phyloP scores from a whole-genome alignment of 2,113 vertebrate species.

The Campylomormyrus numenius region DNA sequence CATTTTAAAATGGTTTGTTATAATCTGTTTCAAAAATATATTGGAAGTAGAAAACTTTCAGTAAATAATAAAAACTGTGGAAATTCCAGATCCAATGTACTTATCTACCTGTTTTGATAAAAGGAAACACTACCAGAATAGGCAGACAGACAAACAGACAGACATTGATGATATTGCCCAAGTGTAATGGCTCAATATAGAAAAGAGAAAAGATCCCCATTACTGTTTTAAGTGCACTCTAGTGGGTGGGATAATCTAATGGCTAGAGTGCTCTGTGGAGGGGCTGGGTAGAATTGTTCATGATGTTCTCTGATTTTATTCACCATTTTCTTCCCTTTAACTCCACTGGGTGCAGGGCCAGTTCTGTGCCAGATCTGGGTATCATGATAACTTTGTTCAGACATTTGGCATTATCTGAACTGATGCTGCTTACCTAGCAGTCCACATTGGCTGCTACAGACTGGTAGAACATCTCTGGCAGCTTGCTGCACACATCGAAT shows the following conservation, averaged over 20 bases:
- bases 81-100: neutral
- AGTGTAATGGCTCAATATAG: neutral
- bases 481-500: neutral
- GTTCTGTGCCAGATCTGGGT: neutral
- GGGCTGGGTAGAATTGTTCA: neutral
- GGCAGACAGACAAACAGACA: neutral
- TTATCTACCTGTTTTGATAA: neutral
- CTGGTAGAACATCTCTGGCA: neutral
- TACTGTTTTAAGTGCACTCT: neutral
- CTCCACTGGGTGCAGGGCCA: neutral
- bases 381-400: neutral
- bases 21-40: neutral
- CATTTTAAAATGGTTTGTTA: neutral
- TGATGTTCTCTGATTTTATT: neutral
- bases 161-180: neutral
- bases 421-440: neutral
- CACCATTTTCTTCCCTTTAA: neutral
- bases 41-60: neutral
- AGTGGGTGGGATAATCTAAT: neutral
- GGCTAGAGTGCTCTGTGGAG: neutral
- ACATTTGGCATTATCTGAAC: neutral
- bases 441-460: neutral
- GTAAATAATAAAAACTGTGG: neutral
- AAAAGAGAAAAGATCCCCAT: neutral
- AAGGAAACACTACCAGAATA: neutral